These are phyloP conservation scores for Latheticus oryzae DNA, from an alignment of 2,888 invertebrate species.

Conservation along the genomic window DNA sequence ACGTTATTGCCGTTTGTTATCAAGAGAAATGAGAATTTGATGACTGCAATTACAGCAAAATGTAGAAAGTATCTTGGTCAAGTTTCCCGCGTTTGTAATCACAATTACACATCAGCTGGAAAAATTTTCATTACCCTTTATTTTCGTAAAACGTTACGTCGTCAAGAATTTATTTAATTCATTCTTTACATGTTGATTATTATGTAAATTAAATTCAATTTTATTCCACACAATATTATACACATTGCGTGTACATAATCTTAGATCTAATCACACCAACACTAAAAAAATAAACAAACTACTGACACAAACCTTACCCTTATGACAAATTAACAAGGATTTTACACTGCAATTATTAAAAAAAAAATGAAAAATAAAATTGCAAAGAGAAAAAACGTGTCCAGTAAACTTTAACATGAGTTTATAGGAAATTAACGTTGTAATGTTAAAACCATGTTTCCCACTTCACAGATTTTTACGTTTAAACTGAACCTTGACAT, in stretches of 20 bases:
- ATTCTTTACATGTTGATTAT: constrained; percentile 33
- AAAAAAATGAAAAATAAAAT: not conserved
- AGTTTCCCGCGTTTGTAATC: constrained; percentile 3
- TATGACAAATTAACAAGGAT: constrained; percentile 36
- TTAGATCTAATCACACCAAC: constrained; percentile 34
- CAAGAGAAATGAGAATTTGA: constrained; percentile 47
- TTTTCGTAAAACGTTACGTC: constrained; percentile 20
- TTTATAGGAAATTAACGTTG: no score
- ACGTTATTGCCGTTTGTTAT: constrained; percentile 47
- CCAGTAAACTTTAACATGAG: no score
- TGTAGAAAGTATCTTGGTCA: constrained; percentile 23
- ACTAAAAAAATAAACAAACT: constrained; percentile 41
- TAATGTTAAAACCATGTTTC: no score
- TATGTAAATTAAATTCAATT: constrained; percentile 44
- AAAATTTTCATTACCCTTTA: constrained; percentile 1
- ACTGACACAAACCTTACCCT: constrained; percentile 29
- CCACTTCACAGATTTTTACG: no score
- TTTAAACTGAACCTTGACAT: no score
- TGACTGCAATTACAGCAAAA: constrained; percentile 44
- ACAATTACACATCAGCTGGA: constrained; percentile 1
- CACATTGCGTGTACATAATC: constrained; percentile 33
- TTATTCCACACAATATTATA: constrained; percentile 33
- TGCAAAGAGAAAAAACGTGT: constrained; percentile 2
- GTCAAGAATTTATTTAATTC: constrained; percentile 34
- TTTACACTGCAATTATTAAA: constrained; percentile 18